These are phyloP conservation scores for Oenanthe melanoleuca DNA, from an alignment of 2,113 vertebrate genomes.

Conservation along the genomic window DNA sequence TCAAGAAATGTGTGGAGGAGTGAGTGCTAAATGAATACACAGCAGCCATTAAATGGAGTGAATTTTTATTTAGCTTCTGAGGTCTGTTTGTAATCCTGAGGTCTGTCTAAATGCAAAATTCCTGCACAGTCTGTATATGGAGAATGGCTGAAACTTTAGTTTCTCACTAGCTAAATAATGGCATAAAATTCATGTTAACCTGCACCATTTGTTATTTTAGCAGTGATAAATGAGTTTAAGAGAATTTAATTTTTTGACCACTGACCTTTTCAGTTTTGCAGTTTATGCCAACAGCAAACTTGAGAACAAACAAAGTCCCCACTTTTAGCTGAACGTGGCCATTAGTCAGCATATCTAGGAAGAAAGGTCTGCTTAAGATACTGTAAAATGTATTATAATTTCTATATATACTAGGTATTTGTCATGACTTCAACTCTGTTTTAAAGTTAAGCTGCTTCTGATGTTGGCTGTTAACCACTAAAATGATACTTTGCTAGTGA, in stretches of 20 bases:
- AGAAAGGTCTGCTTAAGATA: constrained; percentile 52
- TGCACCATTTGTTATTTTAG: constrained; percentile 32
- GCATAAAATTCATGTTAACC: constrained; percentile 9
- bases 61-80: constrained; percentile 8
- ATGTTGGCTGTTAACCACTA: constrained; percentile 63
- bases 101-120: neutral
- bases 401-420: constrained; percentile 45
- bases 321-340: neutral
- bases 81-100: neutral
- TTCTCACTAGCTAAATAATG: constrained; percentile 7
- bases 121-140: neutral
- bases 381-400: constrained; percentile 59
- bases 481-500: constrained; percentile 75
- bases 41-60: neutral
- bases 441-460: constrained; percentile 66
- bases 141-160: neutral
- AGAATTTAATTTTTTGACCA: constrained; percentile 39
- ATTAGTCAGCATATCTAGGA: constrained; percentile 39
- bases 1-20: neutral
- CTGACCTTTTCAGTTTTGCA: constrained; percentile 28
- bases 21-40: neutral
- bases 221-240: constrained; percentile 26
- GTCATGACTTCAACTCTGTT: constrained; percentile 51
- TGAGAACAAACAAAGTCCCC: neutral
- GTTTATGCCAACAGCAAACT: constrained; percentile 19